Percentiles rank a stretch among this genome's conserved stretches.
These are phyloP conservation scores for Nudaria mundana DNA, from an alignment of 2,888 invertebrate species.

Conservation along the genomic window DNA sequence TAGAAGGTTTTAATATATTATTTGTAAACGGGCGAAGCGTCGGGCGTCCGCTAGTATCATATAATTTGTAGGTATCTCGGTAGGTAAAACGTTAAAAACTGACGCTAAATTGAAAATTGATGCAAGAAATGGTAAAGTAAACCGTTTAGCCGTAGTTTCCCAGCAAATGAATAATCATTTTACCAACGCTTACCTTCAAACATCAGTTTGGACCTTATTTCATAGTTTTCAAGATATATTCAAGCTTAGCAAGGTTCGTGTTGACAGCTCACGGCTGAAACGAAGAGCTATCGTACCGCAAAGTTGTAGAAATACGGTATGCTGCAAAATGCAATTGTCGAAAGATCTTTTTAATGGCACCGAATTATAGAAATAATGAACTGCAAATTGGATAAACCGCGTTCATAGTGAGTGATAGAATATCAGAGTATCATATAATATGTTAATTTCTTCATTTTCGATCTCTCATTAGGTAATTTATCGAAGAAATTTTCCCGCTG, in stretches of 20 bases:
- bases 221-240: not conserved
- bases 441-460: too few species aligned
- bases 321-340: slow-evolving; percentile 8
- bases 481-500: too few species aligned
- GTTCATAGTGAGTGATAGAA: too few species aligned
- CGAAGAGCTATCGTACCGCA: slow-evolving; percentile 27
- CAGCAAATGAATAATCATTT: slow-evolving; percentile 35
- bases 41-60: too few species aligned
- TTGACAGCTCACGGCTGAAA: slow-evolving; percentile 17
- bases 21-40: too few species aligned
- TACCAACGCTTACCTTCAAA: slow-evolving; percentile 1
- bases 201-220: slow-evolving; percentile 3
- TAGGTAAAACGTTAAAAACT: too few species aligned
- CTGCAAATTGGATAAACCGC: too few species aligned
- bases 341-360: slow-evolving; percentile 2
- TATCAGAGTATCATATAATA: too few species aligned
- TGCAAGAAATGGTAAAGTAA: slow-evolving; percentile 40
- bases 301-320: slow-evolving; percentile 20
- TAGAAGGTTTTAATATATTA: too few species aligned
- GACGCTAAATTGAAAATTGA: slow-evolving; percentile 32
- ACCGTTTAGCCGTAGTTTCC: slow-evolving; percentile 35
- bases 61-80: too few species aligned
- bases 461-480: too few species aligned
- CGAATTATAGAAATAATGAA: too few species aligned
- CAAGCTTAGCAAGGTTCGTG: slow-evolving; percentile 8